A percentile compares a stretch with the other conserved stretches of the same genome.
phyloP scores from a whole-genome alignment of 2,888 invertebrate genomes.

The Mythimna lalbum region DNA sequence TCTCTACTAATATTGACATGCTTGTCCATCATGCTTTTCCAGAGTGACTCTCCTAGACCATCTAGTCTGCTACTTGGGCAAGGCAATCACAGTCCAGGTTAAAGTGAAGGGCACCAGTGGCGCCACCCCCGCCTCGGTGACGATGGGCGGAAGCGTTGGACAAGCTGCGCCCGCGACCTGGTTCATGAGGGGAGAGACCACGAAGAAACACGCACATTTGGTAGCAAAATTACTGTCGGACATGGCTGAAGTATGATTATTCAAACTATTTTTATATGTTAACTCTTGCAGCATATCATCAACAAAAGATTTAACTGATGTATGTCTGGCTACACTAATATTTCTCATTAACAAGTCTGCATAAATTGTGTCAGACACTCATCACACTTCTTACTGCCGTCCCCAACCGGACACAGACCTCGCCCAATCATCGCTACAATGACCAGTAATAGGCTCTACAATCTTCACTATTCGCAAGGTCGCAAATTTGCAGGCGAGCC shows the following conservation, averaged over 20 bases:
- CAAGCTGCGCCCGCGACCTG: constrained; percentile 89
- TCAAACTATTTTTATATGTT: neutral
- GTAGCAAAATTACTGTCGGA: constrained; percentile 97
- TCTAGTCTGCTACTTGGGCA: constrained; percentile 97
- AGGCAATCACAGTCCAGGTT: constrained; percentile 97
- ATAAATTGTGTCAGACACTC: too few species aligned
- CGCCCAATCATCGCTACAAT: neutral
- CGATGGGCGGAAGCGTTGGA: constrained; percentile 88
- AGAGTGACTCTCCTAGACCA: constrained; percentile 96
- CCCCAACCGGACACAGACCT: too few species aligned
- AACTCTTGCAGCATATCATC: too few species aligned
- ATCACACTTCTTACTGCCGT: too few species aligned
- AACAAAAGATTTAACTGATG: too few species aligned
- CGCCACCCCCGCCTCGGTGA: constrained; percentile 85
- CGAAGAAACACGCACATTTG: constrained; percentile 96
- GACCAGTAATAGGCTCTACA: neutral
- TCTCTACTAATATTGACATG: too few species aligned
- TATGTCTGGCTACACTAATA: neutral
- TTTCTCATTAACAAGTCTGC: neutral
- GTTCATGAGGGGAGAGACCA: constrained; percentile 97
- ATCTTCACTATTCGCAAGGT: too few species aligned
- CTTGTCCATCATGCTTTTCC: constrained; percentile 15
- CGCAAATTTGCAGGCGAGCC: too few species aligned
- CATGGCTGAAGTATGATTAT: constrained; percentile 94
- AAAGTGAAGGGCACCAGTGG: constrained; percentile 91